Evolutionary conservation across 2,113 vertebrate species (phyloP), one percentile per base, ranked within the genome.

Genomic region (Columba livia): DNA sequence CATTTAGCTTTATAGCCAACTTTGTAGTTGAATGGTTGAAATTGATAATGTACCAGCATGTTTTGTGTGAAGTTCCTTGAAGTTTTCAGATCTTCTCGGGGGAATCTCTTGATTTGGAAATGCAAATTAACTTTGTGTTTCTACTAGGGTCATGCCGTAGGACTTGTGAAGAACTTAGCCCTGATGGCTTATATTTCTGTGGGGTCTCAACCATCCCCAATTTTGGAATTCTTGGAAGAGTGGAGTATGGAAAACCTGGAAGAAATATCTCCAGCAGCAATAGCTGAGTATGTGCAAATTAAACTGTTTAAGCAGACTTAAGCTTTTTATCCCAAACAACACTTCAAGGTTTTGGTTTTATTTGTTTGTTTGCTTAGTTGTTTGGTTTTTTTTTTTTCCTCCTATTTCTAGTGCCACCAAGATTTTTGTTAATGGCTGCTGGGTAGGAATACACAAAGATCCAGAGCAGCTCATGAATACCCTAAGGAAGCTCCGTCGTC

Each of bases 211-310:
- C 99, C 99, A 1, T 99, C 99, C 8, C 99, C 99, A 65, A 99
- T 99, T 98, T 95, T 99, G 97, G 99, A 99, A 97, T 99, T 99
- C 97, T 98, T 99, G 97, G 99, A 99, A 97, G 99, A 99, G 96
- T 99, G 99, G 99, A 99, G 99, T 93, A 99, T 99, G 99, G 99
- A 99, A 98, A 99, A 99, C 95, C 96, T 99, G 89, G 99, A 99
- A 98, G 99, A 99, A 98, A 99, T 99, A 94, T 99, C 99, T 29
- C 99, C 99, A 53, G 99, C 99, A 47, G 99, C 99, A 73, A 99
- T 99, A 81, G 99, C 99, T 40, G 99, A 99, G 99, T 99, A 75
- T 36, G 99, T 98, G 58, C 71, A 75, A 57, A 56, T 79, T 9
- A 29, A n/a, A 42, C 17, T 38, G 10, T 82, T 81, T 32, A 42